Evolutionary conservation across 2,797 vertebrate genomes (phyloP).

Genomic region (Botia almorhae): DNA sequence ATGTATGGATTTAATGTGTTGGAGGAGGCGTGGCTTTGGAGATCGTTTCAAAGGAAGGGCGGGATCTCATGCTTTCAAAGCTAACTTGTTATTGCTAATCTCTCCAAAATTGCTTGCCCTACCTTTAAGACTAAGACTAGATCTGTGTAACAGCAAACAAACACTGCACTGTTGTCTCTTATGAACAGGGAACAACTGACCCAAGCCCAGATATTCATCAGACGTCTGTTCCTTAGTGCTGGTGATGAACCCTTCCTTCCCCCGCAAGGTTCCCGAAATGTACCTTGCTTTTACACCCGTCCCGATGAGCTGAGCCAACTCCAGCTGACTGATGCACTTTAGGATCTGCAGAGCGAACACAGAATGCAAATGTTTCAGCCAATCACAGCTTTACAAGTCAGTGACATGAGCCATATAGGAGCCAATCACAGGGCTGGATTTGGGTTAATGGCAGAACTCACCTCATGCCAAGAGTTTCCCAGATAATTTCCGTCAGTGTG

Average conservation of each 20-base stretch:
- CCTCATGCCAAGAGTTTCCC: conserved; percentile 98
- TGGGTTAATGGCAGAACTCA: conserved; percentile 68
- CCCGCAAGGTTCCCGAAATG: conserved; percentile 94
- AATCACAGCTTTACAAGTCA: neutral
- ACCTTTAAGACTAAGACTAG: neutral
- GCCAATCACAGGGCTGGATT: conserved; percentile 75
- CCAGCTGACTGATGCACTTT: conserved; percentile 99
- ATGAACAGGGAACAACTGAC: conserved; percentile 68
- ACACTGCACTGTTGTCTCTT: conserved; percentile 61
- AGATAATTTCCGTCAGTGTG: conserved; percentile 96
- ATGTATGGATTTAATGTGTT: too few relatives aligned
- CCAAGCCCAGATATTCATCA: conserved; percentile 94
- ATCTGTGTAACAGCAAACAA: neutral
- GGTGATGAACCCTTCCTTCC: conserved; percentile 90
- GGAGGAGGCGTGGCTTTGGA: too few relatives aligned
- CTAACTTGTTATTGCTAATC: too few relatives aligned
- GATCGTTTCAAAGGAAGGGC: too few relatives aligned
- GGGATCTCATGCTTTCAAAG: too few relatives aligned
- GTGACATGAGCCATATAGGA: neutral
- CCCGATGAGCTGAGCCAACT: conserved; percentile 97
- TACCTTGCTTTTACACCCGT: conserved; percentile 98
- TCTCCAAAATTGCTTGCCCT: too few relatives aligned
- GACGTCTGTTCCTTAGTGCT: conserved; percentile 93
- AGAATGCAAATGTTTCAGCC: conserved; percentile 70
- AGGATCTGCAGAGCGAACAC: conserved; percentile 90